These are phyloP conservation scores for Pelodytes ibericus DNA, from an alignment of 2,797 vertebrate species.

Conservation along the genomic window DNA sequence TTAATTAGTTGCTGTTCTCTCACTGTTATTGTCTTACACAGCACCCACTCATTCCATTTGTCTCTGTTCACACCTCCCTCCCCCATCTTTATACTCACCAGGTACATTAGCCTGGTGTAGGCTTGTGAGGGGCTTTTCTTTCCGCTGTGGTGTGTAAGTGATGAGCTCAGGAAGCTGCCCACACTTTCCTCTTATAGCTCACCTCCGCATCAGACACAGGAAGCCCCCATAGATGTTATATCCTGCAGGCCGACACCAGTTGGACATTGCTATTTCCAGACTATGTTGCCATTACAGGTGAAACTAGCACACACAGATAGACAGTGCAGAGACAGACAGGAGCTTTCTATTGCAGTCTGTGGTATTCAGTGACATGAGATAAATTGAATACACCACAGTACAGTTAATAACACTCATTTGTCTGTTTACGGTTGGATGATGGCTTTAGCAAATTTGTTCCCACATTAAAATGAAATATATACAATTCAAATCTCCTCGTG, in stretches of 20 bases:
- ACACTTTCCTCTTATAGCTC: constrained; percentile 29
- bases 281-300: background rate
- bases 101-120: background rate
- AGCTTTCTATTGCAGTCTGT: too few relatives aligned
- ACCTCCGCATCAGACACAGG: constrained; percentile 17
- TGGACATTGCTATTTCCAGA: constrained; percentile 44
- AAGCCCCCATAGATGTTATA: constrained; percentile 14
- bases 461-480: too few relatives aligned
- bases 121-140: constrained; percentile 15
- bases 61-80: background rate
- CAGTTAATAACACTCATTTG: too few relatives aligned
- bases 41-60: background rate
- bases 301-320: background rate
- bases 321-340: too few relatives aligned
- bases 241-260: background rate
- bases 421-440: too few relatives aligned
- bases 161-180: constrained; percentile 42
- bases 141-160: constrained; percentile 27
- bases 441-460: too few relatives aligned
- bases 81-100: background rate
- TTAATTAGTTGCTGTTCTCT: background rate
- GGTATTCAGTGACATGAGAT: too few relatives aligned
- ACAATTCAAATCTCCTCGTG: too few relatives aligned
- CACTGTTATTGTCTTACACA: background rate
- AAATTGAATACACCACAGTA: too few relatives aligned